These are phyloP conservation scores for Periphyllus acericola DNA, from an alignment of 2,888 invertebrate genomes.

Conservation along the genomic window DNA sequence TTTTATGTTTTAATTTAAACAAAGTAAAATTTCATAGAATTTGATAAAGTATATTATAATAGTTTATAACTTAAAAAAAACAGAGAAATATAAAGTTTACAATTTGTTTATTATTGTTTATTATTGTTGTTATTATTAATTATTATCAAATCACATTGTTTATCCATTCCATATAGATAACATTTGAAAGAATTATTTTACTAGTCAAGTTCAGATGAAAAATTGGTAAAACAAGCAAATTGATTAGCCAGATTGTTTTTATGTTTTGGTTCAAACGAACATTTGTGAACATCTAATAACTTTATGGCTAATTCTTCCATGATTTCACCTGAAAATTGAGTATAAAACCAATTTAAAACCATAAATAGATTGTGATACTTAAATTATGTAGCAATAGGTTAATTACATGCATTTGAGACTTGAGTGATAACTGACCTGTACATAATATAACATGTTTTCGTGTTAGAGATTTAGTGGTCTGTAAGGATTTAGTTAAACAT, in stretches of 20 bases:
- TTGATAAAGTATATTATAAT: neutral
- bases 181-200: neutral
- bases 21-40: neutral
- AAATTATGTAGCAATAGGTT: neutral
- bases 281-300: conserved; percentile 75
- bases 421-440: conserved; percentile 73
- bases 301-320: conserved; percentile 79
- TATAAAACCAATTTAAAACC: no score
- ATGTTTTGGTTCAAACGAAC: conserved; percentile 82
- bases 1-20: no score
- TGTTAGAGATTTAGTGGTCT: conserved; percentile 79
- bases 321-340: conserved; percentile 73
- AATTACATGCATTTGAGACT: neutral
- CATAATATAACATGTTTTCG: conserved; percentile 85
- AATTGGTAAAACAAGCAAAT: conserved; percentile 91
- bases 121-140: neutral
- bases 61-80: neutral
- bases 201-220: conserved; percentile 67
- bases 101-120: neutral
- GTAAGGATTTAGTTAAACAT: conserved; percentile 84
- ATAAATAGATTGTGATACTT: neutral
- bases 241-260: conserved; percentile 91
- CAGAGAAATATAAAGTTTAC: neutral
- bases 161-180: neutral
- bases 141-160: neutral